Conservation (phyloP, 2,888 invertebrate genomes). For the Phasia obesa region DNA sequence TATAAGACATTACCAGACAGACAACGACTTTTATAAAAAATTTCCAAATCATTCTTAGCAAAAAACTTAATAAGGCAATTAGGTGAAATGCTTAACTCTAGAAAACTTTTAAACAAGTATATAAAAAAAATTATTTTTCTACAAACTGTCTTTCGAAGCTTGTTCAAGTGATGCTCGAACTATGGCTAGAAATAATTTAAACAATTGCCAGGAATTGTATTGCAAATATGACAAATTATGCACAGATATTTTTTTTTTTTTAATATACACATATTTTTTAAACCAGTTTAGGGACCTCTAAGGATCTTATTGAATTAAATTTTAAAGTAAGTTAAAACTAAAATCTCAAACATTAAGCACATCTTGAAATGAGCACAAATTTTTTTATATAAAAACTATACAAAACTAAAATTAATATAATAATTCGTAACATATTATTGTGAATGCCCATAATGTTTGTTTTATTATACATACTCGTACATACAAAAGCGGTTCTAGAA, state of each 20-base stretch:
- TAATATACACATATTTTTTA: conserved; percentile 19
- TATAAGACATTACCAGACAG: conserved; percentile 61
- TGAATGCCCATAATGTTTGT: conserved; percentile 67
- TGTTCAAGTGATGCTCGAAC: neutral
- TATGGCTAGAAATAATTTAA: neutral
- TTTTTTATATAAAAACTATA: conserved; percentile 45
- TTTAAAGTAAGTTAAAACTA: conserved; percentile 56
- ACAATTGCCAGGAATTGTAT: conserved; percentile 26
- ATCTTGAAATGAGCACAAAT: conserved; percentile 74
- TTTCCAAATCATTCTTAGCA: no score
- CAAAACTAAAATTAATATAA: conserved; percentile 13
- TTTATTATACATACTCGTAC: conserved; percentile 30
- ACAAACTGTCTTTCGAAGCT: neutral
- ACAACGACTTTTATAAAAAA: conserved; percentile 51
- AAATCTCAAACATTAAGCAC: conserved; percentile 69
- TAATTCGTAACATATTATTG: conserved; percentile 53
- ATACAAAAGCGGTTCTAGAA: neutral
- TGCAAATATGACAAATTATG: conserved; percentile 42
- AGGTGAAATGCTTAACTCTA: no score
- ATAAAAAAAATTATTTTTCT: neutral
- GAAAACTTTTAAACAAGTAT: no score
- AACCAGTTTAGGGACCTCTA: conserved; percentile 62
- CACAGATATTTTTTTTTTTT: conserved; percentile 33
- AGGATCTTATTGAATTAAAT: conserved; percentile 61
- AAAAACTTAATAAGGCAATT: no score